phyloP scores from a whole-genome alignment of 2,113 vertebrate species.

The Phalacrocorax aristotelis region DNA sequence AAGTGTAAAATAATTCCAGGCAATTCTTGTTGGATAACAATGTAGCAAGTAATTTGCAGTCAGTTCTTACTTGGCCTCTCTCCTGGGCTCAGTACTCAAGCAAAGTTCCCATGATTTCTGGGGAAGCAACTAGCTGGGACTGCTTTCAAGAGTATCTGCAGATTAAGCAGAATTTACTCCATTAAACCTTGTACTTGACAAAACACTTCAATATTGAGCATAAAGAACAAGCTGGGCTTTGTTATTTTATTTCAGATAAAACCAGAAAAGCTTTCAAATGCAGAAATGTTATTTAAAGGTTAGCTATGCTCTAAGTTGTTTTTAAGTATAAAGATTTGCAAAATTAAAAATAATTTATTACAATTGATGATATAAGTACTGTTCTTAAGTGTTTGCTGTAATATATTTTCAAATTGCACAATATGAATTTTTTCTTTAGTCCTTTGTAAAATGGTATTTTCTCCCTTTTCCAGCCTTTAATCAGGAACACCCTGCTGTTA shows the following conservation, averaged over 20 bases:
- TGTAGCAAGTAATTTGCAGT: neutral
- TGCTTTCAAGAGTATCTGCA: neutral
- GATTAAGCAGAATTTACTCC: neutral
- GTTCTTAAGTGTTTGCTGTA: neutral
- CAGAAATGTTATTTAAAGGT: neutral
- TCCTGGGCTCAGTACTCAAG: neutral
- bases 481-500: constrained; percentile 1
- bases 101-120: neutral
- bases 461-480: neutral
- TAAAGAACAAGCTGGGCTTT: neutral
- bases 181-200: neutral
- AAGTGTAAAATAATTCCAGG: neutral
- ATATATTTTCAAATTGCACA: neutral
- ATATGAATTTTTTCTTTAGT: neutral
- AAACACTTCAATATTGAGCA: neutral
- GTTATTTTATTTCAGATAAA: neutral
- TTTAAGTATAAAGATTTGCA: neutral
- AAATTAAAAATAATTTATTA: neutral
- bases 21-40: neutral
- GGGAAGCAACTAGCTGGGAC: neutral
- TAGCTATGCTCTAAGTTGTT: neutral
- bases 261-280: neutral
- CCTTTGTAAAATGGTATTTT: neutral
- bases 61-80: neutral
- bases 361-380: neutral